These are phyloP conservation scores for Sardina pilchardus DNA, from an alignment of 2,113 vertebrate genomes.

Conservation along the genomic window DNA sequence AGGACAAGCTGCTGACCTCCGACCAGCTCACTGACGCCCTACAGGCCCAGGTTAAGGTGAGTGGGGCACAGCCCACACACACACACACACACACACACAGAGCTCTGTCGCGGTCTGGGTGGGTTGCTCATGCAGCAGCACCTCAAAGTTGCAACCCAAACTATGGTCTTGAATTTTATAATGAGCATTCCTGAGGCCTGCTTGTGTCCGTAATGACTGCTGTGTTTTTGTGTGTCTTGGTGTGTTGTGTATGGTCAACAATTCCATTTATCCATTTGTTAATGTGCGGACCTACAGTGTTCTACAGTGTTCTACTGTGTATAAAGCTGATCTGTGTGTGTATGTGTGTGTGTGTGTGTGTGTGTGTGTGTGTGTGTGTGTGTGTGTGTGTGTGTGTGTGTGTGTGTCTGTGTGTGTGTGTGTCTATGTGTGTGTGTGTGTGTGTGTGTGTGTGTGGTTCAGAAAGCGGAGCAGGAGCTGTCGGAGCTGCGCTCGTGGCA, in stretches of 20 bases:
- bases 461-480: constrained; percentile 88
- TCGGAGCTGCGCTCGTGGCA: constrained; percentile 74
- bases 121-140: not conserved
- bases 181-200: too few species aligned
- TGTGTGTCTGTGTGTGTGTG: not conserved
- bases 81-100: not conserved
- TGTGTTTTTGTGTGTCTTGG: not conserved
- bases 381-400: constrained; percentile 26
- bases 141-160: too few species aligned
- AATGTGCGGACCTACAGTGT: too few species aligned
- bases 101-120: not conserved
- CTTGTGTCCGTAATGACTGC: not conserved
- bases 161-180: too few species aligned
- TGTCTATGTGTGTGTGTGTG: not conserved
- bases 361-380: constrained; percentile 27
- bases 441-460: constrained; percentile 34
- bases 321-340: not conserved
- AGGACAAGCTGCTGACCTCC: constrained; percentile 83
- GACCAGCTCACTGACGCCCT: constrained; percentile 86
- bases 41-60: constrained; percentile 84
- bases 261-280: not conserved
- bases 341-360: not conserved
- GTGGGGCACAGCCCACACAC: constrained; percentile 42
- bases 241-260: constrained; percentile 3
- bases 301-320: not conserved